These are phyloP conservation scores for Pogonocherus hispidulus DNA, from an alignment of 2,888 invertebrate species.

Conservation along the genomic window DNA sequence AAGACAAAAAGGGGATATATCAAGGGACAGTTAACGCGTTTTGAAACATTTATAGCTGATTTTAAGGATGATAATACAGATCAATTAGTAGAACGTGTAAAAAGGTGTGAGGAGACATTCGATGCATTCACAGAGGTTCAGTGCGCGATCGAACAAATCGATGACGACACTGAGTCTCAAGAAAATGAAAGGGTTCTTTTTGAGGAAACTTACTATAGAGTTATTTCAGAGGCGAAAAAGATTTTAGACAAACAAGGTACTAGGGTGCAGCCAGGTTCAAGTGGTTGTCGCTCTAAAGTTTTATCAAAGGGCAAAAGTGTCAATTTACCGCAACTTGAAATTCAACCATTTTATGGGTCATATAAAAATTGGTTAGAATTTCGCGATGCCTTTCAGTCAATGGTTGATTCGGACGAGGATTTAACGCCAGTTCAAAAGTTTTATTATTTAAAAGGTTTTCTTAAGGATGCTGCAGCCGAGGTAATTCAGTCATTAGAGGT, in stretches of 20 bases:
- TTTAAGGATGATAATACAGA: too few relatives aligned
- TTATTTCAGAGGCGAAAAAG: neutral
- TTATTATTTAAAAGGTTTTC: constrained; percentile 32
- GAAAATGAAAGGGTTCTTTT: neutral
- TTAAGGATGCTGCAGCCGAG: constrained; percentile 29
- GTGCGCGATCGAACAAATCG: too few relatives aligned
- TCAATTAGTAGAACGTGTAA: too few relatives aligned
- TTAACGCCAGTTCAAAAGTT: constrained; percentile 35
- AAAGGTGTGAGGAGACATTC: too few relatives aligned
- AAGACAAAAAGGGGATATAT: too few relatives aligned
- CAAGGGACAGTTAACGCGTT: too few relatives aligned
- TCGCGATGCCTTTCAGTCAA: constrained; percentile 20
- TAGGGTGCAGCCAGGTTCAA: neutral
- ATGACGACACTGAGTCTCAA: neutral
- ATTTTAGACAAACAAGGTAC: neutral
- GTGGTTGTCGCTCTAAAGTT: too few relatives aligned
- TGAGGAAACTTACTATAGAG: neutral
- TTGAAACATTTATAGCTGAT: too few relatives aligned
- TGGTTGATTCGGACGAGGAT: constrained; percentile 18
- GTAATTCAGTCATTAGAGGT: constrained; percentile 36
- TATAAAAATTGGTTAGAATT: constrained; percentile 32
- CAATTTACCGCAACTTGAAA: constrained; percentile 32
- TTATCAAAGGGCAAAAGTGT: constrained; percentile 23
- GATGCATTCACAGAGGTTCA: too few relatives aligned
- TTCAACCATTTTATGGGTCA: constrained; percentile 31